Evolutionary conservation across 2,113 vertebrate species (phyloP).

Genomic region (Carollia perspicillata): DNA sequence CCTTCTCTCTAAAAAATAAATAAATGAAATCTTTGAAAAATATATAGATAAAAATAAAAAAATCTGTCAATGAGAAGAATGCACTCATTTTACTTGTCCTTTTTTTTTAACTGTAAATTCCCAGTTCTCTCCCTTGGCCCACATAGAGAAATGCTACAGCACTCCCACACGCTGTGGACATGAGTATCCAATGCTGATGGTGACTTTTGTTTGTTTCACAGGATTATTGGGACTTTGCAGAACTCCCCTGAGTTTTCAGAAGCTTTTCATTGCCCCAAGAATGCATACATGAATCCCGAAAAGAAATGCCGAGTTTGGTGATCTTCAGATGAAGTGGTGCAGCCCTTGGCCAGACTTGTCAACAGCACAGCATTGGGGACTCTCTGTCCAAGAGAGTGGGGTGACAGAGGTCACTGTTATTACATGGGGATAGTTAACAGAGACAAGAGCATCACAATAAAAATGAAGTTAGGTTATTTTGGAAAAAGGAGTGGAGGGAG

Average conservation of each 20-base stretch:
- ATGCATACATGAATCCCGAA: conserved; percentile 88
- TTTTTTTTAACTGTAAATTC: not conserved
- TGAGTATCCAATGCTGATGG: not conserved
- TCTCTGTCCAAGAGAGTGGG: not conserved
- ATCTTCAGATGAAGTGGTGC: not conserved
- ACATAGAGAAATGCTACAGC: not conserved
- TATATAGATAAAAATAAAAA: not conserved
- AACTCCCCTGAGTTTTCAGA: conserved; percentile 94
- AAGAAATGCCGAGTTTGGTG: conserved; percentile 93
- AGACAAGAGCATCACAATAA: not conserved
- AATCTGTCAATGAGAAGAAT: not conserved
- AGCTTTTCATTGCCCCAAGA: conserved; percentile 88
- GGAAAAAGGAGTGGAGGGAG: not conserved
- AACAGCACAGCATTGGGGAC: not conserved
- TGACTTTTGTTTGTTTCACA: conserved; percentile 72
- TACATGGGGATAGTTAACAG: not conserved
- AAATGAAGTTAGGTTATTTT: not conserved
- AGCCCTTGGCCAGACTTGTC: not conserved
- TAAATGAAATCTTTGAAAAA: no score
- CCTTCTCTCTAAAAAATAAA: no score
- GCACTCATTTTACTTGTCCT: not conserved
- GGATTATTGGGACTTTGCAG: conserved; percentile 94
- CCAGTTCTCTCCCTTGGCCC: not conserved
- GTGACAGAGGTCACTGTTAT: not conserved
- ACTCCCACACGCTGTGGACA: not conserved